Evolutionary conservation across 1,140 invertebrate genomes (phyloP), one percentile per base, ranked within the genome.

Genomic region (Mamestra configurata): DNA sequence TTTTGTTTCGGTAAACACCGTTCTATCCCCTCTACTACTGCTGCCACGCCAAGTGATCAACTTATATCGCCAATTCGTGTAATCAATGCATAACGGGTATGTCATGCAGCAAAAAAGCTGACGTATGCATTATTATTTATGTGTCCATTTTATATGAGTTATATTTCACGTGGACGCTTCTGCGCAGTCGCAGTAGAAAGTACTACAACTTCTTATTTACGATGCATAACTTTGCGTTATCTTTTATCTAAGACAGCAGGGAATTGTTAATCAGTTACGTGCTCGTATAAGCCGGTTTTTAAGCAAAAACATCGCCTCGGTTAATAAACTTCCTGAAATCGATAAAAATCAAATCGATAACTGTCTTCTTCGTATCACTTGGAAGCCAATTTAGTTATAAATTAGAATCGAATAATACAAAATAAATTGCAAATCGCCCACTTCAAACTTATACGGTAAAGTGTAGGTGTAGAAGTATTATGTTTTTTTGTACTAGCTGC

Each of bases 61-160:
- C 43, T 77, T 70, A 40, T 78, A 61, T 70, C 46, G 76, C 37
- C 40, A 59, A 43, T 59, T 71, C 66, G 27, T 24, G 77, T 71
- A 70, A 79, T 79, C 51, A 79, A 72, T 49, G 77, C 77, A 61
- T 59, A 77, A 53, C 61, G 8, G 27, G 61, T 76, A 27, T 35
- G 37, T 31, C 72, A 35, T 46, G 57, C 27, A 18, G 49, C n/a
- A 64, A 59, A 73, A 73, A 59, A 46, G 46, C 31, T 40, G 71
- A 53, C 18, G 46, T 18, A 43, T 49, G 10, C 64, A 8, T 68
- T 68, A 57, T 57, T 53, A 73, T 73, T 73, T 55, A 73, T 73
- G 71, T 73, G 46, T 8, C 13, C 68, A 71, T 57, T 73, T 40
- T 53, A 35, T 72, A 73, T 57, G 49, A 57, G 71, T 57, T 31